A percentile compares a stretch with the other conserved stretches of the same genome.
phyloP scores from a whole-genome alignment of 2,113 vertebrate genomes.

The Brachionichthys hirsutus region DNA sequence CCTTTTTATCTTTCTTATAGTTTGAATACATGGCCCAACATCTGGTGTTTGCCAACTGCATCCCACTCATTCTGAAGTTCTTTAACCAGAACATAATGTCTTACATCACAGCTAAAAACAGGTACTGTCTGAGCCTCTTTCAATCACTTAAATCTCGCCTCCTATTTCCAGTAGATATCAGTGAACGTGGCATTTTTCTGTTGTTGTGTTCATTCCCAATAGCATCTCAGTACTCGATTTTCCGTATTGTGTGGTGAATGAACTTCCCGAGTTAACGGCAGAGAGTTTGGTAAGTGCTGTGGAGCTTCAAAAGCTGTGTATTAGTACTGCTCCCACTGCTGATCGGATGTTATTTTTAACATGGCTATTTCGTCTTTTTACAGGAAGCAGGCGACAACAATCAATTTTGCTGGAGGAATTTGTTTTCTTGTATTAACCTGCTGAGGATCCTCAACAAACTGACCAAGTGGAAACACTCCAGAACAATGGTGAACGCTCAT shows the following conservation, averaged over 20 bases:
- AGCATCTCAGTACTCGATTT: slow-evolving; percentile 98
- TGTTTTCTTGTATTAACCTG: slow-evolving; percentile 97
- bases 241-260: slow-evolving; percentile 90
- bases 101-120: slow-evolving; percentile 98
- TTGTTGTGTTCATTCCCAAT: slow-evolving; percentile 3
- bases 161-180: neutral
- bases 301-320: slow-evolving; percentile 27
- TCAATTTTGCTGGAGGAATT: slow-evolving; percentile 98
- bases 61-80: slow-evolving; percentile 98
- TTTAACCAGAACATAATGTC: slow-evolving; percentile 99
- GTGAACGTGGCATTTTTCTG: neutral
- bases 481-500: slow-evolving; percentile 88
- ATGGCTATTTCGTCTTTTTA: slow-evolving; percentile 22
- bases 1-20: slow-evolving; percentile 63
- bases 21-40: slow-evolving; percentile 99
- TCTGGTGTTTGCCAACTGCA: slow-evolving; percentile 98
- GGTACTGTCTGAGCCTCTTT: slow-evolving; percentile 69
- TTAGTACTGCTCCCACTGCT: neutral
- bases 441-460: slow-evolving; percentile 97
- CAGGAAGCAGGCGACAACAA: slow-evolving; percentile 98
- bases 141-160: neutral
- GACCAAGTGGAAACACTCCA: slow-evolving; percentile 98
- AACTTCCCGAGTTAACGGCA: slow-evolving; percentile 94
- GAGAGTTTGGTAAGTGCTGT: slow-evolving; percentile 87
- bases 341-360: neutral